phyloP scores from a whole-genome alignment of 2,113 vertebrate species.

The Mormyrus lacerda region DNA sequence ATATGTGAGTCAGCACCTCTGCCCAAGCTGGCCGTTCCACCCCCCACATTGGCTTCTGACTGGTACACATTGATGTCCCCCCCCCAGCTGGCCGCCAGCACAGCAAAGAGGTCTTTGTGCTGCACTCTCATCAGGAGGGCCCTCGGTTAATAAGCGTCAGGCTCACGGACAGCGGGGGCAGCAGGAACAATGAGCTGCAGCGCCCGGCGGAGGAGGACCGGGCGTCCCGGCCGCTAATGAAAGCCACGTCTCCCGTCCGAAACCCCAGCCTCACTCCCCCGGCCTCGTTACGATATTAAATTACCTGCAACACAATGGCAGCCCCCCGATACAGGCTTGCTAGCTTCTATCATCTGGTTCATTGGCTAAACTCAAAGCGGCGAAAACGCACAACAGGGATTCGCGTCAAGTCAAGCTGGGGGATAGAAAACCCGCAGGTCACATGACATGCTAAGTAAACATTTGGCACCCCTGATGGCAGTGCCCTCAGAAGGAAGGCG shows the following conservation, averaged over 20 bases:
- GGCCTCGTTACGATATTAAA: constrained; percentile 21
- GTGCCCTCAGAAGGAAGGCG: background rate
- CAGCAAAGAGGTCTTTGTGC: constrained; percentile 55
- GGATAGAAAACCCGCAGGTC: background rate
- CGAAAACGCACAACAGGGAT: background rate
- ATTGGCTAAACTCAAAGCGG: background rate
- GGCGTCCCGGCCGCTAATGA: constrained; percentile 48
- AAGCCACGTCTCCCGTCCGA: constrained; percentile 35
- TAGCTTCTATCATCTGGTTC: constrained; percentile 14
- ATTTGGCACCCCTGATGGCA: background rate
- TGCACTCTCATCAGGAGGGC: constrained; percentile 50
- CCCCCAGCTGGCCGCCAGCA: constrained; percentile 43
- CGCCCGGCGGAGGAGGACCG: constrained; percentile 9
- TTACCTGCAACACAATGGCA: constrained; percentile 24
- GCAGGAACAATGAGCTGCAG: constrained; percentile 45
- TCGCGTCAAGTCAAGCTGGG: background rate
- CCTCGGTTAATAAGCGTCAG: constrained; percentile 44
- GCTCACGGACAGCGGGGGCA: constrained; percentile 39
- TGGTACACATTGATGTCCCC: constrained; percentile 26
- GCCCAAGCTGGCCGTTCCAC: background rate
- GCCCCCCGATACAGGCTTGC: constrained; percentile 17
- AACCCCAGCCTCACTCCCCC: background rate
- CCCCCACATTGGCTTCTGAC: constrained; percentile 14
- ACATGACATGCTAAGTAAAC: background rate
- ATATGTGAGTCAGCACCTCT: constrained; percentile 16